Percentiles rank a stretch among this genome's conserved stretches.
These are phyloP conservation scores for Laupala kohalensis DNA, from an alignment of 1,140 invertebrate species.

Conservation along the genomic window DNA sequence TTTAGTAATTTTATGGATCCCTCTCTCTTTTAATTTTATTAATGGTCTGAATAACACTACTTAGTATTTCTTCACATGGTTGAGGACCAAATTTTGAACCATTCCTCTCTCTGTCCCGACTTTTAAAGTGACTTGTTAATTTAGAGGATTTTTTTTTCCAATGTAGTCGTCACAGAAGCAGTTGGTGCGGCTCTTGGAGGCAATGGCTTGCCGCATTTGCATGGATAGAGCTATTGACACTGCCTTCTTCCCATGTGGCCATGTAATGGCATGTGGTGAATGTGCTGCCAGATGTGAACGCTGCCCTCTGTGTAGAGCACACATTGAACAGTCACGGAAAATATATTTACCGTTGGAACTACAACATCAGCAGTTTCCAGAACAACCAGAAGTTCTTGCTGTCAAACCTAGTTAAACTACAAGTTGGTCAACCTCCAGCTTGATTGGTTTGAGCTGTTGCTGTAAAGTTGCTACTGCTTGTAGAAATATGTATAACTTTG, in stretches of 20 bases:
- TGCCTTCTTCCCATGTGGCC: conserved; percentile 68
- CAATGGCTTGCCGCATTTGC: conserved; percentile 67
- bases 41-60: too few relatives aligned
- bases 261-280: conserved; percentile 60
- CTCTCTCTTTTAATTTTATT: too few relatives aligned
- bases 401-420: not conserved
- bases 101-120: too few relatives aligned
- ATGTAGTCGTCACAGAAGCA: conserved; percentile 29
- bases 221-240: conserved; percentile 68
- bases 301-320: conserved; percentile 62
- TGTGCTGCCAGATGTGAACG: conserved; percentile 57
- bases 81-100: too few relatives aligned
- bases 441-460: not conserved
- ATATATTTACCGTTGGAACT: conserved; percentile 51
- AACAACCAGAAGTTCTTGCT: not conserved
- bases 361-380: not conserved
- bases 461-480: not conserved
- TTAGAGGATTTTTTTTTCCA: not conserved
- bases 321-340: conserved; percentile 55
- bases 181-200: conserved; percentile 44
- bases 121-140: not conserved
- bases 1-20: too few relatives aligned
- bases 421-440: not conserved
- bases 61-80: too few relatives aligned
- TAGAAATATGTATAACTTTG: too few relatives aligned